Base-by-base conservation (phyloP, 2,888 invertebrate genomes). In the Cantharis rufa region DNA sequence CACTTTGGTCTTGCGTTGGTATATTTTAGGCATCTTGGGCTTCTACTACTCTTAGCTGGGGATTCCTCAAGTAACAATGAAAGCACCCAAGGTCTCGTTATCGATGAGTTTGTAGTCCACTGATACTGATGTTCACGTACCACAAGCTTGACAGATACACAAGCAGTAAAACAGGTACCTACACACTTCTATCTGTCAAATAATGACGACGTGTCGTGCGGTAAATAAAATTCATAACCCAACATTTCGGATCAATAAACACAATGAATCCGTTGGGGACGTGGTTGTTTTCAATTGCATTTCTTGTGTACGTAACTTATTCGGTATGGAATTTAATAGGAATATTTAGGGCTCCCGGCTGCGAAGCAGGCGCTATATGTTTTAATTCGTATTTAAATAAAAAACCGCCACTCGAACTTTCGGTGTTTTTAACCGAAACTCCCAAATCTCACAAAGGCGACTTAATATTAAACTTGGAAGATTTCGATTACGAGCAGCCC, bases 271-370 rank as follows among this genome's bases (percentile, higher is more conserved):
- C 88, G 9, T 93, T 94, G 61, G 87, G 94, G 83, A 92, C 91
- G 80, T 89, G 91, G 70, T 88, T 94, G 81, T 83, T 94, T 80
- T 90, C 91, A 76, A 88, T 91, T 83, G 86, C 93, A 82, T 94
- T 95, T 88, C 86, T 92, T 66, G 90, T 90, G 13, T 95, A 95
- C 86, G 92, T 95, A 77, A 87, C 90, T 61, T 92, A 95, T 86
- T 94, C 94, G 73, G 93, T 95, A 87, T 95, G 94, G 90, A 92
- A 92, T 82, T 89, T 95, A 86, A 92, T 92, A 74, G 91, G 92
- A 86, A 90, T 95, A 81, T 95, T 95, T 86, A 91, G 92, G 76
- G 91, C 92, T 61, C 93, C 94, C 21, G 88, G 90, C 80, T 96
- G 96, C 87, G 90, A 89, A 84, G 88, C 90, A 84, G 90, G 90